Percentiles rank a stretch among this genome's conserved stretches.
phyloP scores from a whole-genome alignment of 2,113 vertebrate species.

The Sphyrna mokarran region DNA sequence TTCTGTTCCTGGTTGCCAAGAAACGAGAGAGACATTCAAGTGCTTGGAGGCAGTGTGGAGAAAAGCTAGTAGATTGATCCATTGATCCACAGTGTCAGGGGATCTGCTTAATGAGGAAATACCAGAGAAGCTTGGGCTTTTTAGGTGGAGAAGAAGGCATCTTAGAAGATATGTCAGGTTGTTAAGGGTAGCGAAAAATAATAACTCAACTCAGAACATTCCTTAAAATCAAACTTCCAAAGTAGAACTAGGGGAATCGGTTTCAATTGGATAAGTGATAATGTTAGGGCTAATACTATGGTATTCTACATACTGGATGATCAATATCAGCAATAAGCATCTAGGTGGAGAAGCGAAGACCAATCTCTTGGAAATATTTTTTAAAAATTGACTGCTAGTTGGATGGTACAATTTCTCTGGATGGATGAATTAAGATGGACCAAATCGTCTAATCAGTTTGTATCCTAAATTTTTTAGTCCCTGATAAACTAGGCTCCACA shows the following conservation, averaged over 20 bases:
- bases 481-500: background rate
- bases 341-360: too few species aligned
- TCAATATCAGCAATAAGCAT: background rate
- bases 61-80: background rate
- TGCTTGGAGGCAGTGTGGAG: background rate
- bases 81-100: background rate
- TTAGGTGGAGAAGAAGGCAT: background rate
- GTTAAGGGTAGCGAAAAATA: background rate
- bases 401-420: background rate
- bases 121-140: background rate
- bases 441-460: background rate
- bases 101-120: slow-evolving; percentile 20
- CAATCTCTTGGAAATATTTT: background rate
- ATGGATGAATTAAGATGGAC: background rate
- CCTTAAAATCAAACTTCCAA: background rate
- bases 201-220: background rate
- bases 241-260: background rate
- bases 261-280: background rate
- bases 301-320: background rate
- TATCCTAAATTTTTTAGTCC: background rate
- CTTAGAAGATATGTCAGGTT: background rate
- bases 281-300: background rate
- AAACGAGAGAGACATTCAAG: background rate
- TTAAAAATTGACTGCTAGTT: background rate
- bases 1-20: background rate